Percentiles rank a stretch among this genome's conserved stretches.
Conservation (phyloP, 2,113 vertebrate genomes). For the Burhinus bistriatus region DNA sequence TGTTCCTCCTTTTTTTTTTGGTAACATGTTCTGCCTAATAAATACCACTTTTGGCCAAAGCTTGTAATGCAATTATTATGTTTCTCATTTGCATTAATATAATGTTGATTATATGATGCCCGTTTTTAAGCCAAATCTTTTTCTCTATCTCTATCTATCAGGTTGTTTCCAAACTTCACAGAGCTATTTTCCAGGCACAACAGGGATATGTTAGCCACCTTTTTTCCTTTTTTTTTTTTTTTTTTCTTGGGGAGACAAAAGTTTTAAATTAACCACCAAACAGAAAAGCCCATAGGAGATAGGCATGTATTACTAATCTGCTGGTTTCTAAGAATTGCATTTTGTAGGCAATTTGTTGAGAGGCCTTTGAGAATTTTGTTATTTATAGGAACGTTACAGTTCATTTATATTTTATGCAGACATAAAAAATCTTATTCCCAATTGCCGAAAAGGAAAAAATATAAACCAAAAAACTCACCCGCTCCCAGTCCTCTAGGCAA, state of each 20-base stretch:
- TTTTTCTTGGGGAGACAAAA: neutral
- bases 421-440: conserved; percentile 43
- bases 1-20: neutral
- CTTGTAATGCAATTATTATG: neutral
- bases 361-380: conserved; percentile 56
- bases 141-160: neutral
- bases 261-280: conserved; percentile 13
- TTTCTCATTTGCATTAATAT: neutral
- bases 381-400: conserved; percentile 42
- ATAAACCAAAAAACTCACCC: neutral
- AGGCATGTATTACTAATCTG: conserved; percentile 44
- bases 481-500: neutral
- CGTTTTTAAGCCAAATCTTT: neutral
- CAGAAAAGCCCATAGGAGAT: neutral
- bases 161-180: neutral
- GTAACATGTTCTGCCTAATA: neutral
- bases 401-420: conserved; percentile 64
- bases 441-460: neutral
- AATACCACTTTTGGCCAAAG: neutral
- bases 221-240: neutral
- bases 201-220: neutral
- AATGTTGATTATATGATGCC: neutral
- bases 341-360: conserved; percentile 64
- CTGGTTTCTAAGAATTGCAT: conserved; percentile 21
- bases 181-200: neutral